Conservation (phyloP, 2,113 vertebrate genomes). For the Todiramphus saurophagus region DNA sequence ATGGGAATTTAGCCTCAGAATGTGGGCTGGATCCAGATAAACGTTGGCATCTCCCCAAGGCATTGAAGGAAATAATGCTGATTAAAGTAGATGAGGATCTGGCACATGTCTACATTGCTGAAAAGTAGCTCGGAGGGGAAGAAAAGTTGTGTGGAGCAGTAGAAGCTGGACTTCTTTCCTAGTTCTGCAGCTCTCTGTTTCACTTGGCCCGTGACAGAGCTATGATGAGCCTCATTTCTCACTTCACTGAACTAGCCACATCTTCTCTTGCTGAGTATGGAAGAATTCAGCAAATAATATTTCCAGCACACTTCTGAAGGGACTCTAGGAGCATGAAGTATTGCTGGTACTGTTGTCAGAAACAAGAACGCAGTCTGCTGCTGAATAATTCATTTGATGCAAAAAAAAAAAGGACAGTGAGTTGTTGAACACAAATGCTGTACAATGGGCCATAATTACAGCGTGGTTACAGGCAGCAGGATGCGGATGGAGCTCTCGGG, state of each 20-base stretch:
- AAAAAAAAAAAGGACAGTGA: background rate
- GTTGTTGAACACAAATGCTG: constrained; percentile 40
- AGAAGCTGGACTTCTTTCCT: background rate
- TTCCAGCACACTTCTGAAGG: background rate
- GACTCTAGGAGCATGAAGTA: background rate
- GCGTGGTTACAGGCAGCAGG: background rate
- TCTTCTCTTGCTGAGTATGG: background rate
- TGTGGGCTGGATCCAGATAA: background rate
- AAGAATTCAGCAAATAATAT: background rate
- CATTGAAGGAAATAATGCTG: background rate
- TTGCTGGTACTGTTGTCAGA: constrained; percentile 24
- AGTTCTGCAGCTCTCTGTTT: background rate
- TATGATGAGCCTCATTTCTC: background rate
- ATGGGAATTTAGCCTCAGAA: background rate
- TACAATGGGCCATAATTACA: constrained; percentile 51
- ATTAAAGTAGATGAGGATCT: background rate
- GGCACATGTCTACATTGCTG: background rate
- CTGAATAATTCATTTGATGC: constrained; percentile 63
- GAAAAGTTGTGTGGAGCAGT: background rate
- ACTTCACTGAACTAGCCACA: background rate
- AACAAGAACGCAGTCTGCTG: constrained; percentile 18
- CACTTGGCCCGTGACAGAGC: background rate
- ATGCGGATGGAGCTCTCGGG: constrained; percentile 30
- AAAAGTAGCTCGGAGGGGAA: background rate
- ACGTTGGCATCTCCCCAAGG: background rate